phyloP scores from a whole-genome alignment of 2,888 invertebrate species.

The Hirudinaria manillensis region DNA sequence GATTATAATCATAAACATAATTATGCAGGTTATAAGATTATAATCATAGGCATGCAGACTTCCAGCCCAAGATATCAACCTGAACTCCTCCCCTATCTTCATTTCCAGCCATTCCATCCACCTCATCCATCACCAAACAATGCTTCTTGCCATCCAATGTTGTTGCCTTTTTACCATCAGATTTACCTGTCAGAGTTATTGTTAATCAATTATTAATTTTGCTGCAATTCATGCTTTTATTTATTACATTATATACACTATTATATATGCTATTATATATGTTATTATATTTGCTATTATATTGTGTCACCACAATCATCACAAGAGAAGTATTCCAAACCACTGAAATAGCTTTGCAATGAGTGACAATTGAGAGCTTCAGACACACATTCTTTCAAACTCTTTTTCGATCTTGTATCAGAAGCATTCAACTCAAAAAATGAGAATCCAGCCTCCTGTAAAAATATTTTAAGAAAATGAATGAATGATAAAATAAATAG shows the following conservation, averaged over 20 bases:
- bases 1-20: not conserved
- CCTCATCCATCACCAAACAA: slow-evolving; percentile 98
- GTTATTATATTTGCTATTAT: not conserved
- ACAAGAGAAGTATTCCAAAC: not conserved
- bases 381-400: slow-evolving; percentile 75
- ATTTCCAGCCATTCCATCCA: slow-evolving; percentile 98
- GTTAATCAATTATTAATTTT: too few relatives aligned
- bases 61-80: slow-evolving; percentile 38
- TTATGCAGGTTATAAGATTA: not conserved
- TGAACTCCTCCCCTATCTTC: slow-evolving; percentile 92
- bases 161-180: not conserved
- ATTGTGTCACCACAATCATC: too few relatives aligned
- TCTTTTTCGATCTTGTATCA: slow-evolving; percentile 82
- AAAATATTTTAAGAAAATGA: not conserved
- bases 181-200: not conserved
- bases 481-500: not conserved
- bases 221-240: too few relatives aligned
- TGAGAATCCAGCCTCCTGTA: slow-evolving; percentile 75
- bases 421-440: slow-evolving; percentile 94
- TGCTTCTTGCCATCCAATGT: slow-evolving; percentile 61
- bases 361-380: slow-evolving; percentile 67
- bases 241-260: not conserved
- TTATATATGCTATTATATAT: not conserved
- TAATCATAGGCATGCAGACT: not conserved
- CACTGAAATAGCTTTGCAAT: slow-evolving; percentile 48